Percentiles rank a stretch among this genome's conserved stretches.
Evolutionary conservation across 1,140 invertebrate genomes (phyloP).

Genomic region (Trichonephila inaurata): DNA sequence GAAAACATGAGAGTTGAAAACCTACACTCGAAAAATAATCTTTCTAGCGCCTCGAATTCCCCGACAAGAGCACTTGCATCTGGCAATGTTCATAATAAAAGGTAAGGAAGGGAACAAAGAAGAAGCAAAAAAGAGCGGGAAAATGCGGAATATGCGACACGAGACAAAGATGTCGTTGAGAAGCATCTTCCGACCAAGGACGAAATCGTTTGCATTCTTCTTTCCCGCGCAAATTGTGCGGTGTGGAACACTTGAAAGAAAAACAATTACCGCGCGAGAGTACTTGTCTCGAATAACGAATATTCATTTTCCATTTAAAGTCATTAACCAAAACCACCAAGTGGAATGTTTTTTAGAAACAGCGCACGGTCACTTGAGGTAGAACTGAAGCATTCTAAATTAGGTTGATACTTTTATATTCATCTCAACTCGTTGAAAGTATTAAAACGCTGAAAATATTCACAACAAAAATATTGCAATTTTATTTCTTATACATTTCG

Average conservation of each 20-base stretch:
- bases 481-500: too few relatives aligned
- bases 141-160: constrained; percentile 1
- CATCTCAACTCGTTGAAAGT: too few relatives aligned
- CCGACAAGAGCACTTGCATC: not conserved
- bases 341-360: not conserved
- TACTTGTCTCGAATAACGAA: not conserved
- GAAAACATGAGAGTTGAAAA: not conserved
- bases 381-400: too few relatives aligned
- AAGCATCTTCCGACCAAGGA: not conserved
- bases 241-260: not conserved
- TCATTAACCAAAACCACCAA: not conserved
- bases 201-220: not conserved
- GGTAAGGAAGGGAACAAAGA: not conserved
- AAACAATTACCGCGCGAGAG: not conserved
- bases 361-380: too few relatives aligned
- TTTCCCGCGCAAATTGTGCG: not conserved
- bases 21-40: not conserved
- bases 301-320: not conserved
- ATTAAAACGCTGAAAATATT: too few relatives aligned
- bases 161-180: constrained; percentile 6
- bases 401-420: too few relatives aligned
- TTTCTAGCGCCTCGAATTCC: not conserved
- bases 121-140: not conserved
- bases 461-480: too few relatives aligned
- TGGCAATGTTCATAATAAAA: not conserved